Evolutionary conservation across 2,797 vertebrate species (phyloP).

Genomic region (Balearica regulorum): DNA sequence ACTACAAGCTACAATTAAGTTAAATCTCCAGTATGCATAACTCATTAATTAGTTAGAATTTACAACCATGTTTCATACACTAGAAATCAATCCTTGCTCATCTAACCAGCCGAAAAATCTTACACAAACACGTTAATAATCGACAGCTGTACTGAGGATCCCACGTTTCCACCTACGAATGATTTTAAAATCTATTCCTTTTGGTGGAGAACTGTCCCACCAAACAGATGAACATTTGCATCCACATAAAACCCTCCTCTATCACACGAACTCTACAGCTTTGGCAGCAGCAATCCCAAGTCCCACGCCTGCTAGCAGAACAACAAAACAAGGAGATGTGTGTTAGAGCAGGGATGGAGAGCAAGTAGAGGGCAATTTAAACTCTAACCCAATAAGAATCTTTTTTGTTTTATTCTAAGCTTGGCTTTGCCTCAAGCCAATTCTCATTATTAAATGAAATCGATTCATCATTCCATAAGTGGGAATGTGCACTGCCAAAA

Average conservation of each 20-base stretch:
- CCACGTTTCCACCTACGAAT: background rate
- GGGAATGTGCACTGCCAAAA: background rate
- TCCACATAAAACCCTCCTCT: background rate
- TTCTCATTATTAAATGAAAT: slow-evolving; percentile 46
- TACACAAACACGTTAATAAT: background rate
- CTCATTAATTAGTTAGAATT: background rate
- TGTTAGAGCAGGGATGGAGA: background rate
- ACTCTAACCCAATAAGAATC: background rate
- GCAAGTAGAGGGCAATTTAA: background rate
- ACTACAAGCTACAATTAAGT: background rate
- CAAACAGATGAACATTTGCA: background rate
- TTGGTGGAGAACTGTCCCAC: background rate
- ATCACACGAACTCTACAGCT: background rate
- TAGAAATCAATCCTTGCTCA: background rate
- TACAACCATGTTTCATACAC: background rate
- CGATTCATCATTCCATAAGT: background rate
- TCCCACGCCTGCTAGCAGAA: background rate
- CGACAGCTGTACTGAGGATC: background rate
- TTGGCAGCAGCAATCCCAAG: background rate
- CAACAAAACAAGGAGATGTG: background rate
- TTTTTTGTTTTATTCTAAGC: background rate
- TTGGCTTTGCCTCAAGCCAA: slow-evolving; percentile 3
- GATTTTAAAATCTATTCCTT: background rate
- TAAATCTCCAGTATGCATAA: background rate
- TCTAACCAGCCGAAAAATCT: background rate